phyloP scores from a whole-genome alignment of 2,888 invertebrate species.

The Mythimna vitellina region DNA sequence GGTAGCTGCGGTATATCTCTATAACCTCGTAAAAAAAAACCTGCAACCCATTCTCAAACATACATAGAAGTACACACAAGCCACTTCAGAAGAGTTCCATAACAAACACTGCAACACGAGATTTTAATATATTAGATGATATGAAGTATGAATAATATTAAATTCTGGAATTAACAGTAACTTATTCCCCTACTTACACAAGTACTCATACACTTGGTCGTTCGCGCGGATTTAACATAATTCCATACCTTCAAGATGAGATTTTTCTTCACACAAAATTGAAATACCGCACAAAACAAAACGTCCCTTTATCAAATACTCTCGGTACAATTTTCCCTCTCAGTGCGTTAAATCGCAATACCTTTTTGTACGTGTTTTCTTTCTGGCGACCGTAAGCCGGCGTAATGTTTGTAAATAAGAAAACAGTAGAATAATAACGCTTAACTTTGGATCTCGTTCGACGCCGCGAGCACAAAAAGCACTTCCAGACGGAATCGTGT shows the following conservation, averaged over 20 bases:
- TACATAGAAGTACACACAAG: too few species aligned
- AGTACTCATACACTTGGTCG: not conserved
- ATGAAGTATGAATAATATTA: not conserved
- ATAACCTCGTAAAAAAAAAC: too few species aligned
- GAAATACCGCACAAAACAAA: conserved; percentile 21
- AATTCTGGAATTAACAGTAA: not conserved
- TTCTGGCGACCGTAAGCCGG: conserved; percentile 53
- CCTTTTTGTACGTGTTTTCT: conserved; percentile 67
- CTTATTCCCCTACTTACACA: not conserved
- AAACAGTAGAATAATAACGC: conserved; percentile 65
- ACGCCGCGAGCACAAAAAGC: conserved; percentile 60
- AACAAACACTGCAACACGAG: too few species aligned
- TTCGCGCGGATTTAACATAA: not conserved
- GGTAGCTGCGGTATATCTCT: too few species aligned
- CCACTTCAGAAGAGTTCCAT: too few species aligned
- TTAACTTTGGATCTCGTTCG: conserved; percentile 63
- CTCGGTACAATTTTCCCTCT: conserved; percentile 66
- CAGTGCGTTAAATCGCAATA: conserved; percentile 69
- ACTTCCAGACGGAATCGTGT: conserved; percentile 57
- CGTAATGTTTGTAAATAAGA: conserved; percentile 70
- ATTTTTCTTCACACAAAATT: not conserved
- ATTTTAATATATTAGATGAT: too few species aligned
- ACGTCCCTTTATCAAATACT: conserved; percentile 33
- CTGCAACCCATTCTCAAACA: too few species aligned
- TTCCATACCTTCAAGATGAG: not conserved